These are phyloP conservation scores for Phaetusa simplex DNA, from an alignment of 2,113 vertebrate genomes.

Conservation along the genomic window DNA sequence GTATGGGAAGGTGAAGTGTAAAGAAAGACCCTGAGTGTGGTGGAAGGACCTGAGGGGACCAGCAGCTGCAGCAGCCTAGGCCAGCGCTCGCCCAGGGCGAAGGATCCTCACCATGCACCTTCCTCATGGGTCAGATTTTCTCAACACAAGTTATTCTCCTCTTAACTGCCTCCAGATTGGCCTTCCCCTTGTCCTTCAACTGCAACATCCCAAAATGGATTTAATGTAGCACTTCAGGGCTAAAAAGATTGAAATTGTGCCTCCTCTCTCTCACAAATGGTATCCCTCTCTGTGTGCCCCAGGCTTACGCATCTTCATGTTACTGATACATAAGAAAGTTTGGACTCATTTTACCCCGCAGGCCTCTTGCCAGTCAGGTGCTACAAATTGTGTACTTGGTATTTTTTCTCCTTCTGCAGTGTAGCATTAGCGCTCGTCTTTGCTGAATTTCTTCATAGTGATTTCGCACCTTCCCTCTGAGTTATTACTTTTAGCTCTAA, in stretches of 20 bases:
- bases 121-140: neutral
- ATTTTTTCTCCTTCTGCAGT: neutral
- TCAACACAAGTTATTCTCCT: neutral
- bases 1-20: neutral
- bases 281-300: neutral
- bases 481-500: neutral
- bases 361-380: neutral
- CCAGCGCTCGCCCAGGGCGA: accelerated
- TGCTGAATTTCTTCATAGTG: neutral
- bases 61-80: neutral
- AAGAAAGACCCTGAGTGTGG: neutral
- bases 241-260: neutral
- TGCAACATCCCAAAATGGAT: neutral
- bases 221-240: neutral
- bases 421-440: neutral
- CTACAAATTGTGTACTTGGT: neutral
- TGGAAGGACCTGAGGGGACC: neutral
- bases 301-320: neutral
- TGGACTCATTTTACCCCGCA: neutral
- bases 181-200: neutral
- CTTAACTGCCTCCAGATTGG: neutral
- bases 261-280: neutral
- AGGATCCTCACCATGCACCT: neutral
- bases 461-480: neutral
- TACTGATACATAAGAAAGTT: neutral